Evolutionary conservation across 2,888 invertebrate genomes (phyloP), one percentile per base, ranked within the genome.

Genomic region (Allygus modestus): DNA sequence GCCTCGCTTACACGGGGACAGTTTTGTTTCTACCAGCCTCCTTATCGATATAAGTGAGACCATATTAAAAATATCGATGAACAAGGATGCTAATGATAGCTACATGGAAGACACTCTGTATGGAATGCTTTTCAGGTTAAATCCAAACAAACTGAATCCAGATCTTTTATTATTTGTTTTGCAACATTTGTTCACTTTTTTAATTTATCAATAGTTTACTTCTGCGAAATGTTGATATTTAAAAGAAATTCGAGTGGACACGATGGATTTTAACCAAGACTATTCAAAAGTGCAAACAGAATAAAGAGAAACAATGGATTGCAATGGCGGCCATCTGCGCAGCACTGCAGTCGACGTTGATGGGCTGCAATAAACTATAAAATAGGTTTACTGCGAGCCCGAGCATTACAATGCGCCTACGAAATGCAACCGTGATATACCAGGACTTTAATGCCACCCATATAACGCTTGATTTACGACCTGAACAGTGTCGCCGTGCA

Each of bases 391-490:
- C 75, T 9, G 79, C 58, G 37, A 58, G 46, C 2, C 28, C 79
- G 73, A 71, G 73, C 83, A 73, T 73, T 73, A 83, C 83, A 83
- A 83, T 83, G 83, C 83, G 58, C 83, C 83, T 83, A 83, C 83
- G 83, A 79, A 77, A 79, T 79, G 79, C 79, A 79, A 31, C 79
- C 33, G 33, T 58, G 79, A 79, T 79, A 79, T 79, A 79, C 58
- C 79, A 71, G 77, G 28, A 79, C 79, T 79, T 79, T 79, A 79
- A 31, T 37, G 51, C 28, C 77, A 51, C 23, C 73, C 43, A 51
- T 77, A 77, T 77, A 46, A 9, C 51, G 43, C 69, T 46, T 82
- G 82, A 82, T 82, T 82, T 82, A 82, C 69, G 46, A 23, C 46
- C 33, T 17, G 73, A 54, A 71, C 73, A 33, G 46, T 83, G 83